Percentiles rank a stretch among this genome's conserved stretches.
phyloP scores from a whole-genome alignment of 2,888 invertebrate species.

The Allolobophora icterica region DNA sequence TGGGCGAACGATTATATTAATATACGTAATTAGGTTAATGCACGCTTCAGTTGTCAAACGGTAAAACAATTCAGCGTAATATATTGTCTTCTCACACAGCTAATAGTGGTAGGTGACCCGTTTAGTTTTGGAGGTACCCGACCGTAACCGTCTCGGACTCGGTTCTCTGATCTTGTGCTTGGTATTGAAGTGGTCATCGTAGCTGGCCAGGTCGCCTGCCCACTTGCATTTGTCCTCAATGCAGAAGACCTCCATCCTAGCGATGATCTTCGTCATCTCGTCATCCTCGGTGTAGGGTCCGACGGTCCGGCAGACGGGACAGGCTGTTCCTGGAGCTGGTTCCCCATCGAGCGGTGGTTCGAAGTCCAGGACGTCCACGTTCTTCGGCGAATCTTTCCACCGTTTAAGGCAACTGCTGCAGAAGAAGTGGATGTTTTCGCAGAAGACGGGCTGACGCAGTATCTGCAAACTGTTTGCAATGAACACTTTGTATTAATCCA shows the following conservation, averaged over 20 bases:
- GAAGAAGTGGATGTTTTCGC: background rate
- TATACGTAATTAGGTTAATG: background rate
- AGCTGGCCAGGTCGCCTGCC: background rate
- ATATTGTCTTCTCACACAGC: background rate
- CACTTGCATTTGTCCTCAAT: background rate
- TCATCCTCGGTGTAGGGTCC: background rate
- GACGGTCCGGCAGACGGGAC: background rate
- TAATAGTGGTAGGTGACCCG: background rate
- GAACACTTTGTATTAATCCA: too few species aligned
- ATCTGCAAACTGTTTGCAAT: slow-evolving; percentile 10
- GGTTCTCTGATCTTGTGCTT: background rate
- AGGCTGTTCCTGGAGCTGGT: background rate
- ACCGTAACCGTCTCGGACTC: background rate
- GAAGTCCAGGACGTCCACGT: too few species aligned
- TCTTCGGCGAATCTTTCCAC: background rate
- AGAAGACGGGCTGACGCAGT: background rate
- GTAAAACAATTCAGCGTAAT: too few species aligned
- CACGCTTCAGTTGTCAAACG: background rate
- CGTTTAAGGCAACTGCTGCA: background rate
- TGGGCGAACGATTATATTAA: background rate
- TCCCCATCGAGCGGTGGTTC: too few species aligned
- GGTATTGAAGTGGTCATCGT: background rate
- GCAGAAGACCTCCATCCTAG: background rate
- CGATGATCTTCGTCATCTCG: background rate
- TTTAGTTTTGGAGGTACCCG: background rate